These are phyloP conservation scores for Paratilapia polleni DNA, from an alignment of 2,113 vertebrate genomes.

Conservation along the genomic window DNA sequence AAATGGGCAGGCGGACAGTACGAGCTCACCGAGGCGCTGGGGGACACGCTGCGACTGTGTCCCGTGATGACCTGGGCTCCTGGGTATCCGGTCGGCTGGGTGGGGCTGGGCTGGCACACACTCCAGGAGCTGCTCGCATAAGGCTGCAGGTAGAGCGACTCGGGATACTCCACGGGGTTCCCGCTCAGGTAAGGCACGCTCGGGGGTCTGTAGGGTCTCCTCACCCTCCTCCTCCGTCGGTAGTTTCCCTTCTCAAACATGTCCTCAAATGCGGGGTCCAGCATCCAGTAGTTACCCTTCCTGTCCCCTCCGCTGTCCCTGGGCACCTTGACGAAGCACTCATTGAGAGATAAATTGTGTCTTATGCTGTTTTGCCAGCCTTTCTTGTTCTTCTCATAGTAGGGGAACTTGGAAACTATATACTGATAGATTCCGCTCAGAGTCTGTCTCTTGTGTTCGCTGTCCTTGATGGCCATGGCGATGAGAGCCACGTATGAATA, in stretches of 20 bases:
- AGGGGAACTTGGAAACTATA: conserved; percentile 83
- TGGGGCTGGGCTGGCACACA: conserved; percentile 37
- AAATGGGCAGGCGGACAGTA: conserved; percentile 56
- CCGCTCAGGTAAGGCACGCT: conserved; percentile 50
- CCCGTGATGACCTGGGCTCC: conserved; percentile 29
- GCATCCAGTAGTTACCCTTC: conserved; percentile 82
- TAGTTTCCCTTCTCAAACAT: conserved; percentile 84
- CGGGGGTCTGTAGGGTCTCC: conserved; percentile 52
- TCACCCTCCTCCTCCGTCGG: conserved; percentile 74
- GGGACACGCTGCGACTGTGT: conserved; percentile 53
- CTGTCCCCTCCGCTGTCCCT: conserved; percentile 53
- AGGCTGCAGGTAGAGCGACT: conserved; percentile 65
- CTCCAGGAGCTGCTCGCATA: conserved; percentile 64
- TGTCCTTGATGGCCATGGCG: conserved; percentile 85
- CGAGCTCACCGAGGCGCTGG: conserved; percentile 53
- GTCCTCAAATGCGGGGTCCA: conserved; percentile 82
- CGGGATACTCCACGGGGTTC: conserved; percentile 50
- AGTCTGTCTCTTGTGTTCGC: conserved; percentile 76
- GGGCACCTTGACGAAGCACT: conserved; percentile 85
- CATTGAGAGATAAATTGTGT: conserved; percentile 87
- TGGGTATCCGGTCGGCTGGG: conserved; percentile 37
- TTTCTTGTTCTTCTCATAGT: conserved; percentile 80
- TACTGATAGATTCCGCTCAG: conserved; percentile 85
- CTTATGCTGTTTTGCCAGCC: conserved; percentile 87
- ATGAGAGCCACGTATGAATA: conserved; percentile 87